Percentiles rank a stretch among this genome's conserved stretches.
phyloP scores from a whole-genome alignment of 2,888 invertebrate species.

The Lithophane semibrunnea region DNA sequence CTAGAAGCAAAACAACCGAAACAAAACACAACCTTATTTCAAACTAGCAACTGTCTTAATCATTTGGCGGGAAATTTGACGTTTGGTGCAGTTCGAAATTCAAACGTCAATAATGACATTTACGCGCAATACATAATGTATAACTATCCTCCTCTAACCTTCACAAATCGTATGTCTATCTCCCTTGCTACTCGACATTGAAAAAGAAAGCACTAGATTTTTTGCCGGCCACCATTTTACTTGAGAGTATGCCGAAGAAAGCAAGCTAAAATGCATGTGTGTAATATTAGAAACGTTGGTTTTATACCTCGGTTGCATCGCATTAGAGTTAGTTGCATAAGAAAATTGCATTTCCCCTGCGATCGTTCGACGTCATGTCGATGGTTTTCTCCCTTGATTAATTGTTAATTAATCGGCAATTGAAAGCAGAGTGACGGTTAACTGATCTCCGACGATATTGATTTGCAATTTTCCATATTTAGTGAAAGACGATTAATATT shows the following conservation, averaged over 20 bases:
- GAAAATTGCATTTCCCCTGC: constrained; percentile 87
- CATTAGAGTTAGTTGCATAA: constrained; percentile 87
- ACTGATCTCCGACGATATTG: constrained; percentile 24
- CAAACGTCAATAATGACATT: constrained; percentile 76
- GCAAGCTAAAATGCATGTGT: constrained; percentile 88
- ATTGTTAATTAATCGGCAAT: constrained; percentile 54
- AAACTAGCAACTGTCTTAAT: constrained; percentile 76
- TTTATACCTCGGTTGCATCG: constrained; percentile 85
- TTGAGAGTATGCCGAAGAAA: constrained; percentile 89
- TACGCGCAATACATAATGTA: constrained; percentile 79
- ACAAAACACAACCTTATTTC: constrained; percentile 78
- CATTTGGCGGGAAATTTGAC: constrained; percentile 79
- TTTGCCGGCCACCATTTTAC: constrained; percentile 83
- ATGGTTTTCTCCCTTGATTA: constrained; percentile 67
- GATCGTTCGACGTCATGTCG: constrained; percentile 48
- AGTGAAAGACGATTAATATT: constrained; percentile 2
- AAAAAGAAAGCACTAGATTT: constrained; percentile 89
- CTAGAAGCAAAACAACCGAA: constrained; percentile 68
- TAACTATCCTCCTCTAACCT: constrained; percentile 77
- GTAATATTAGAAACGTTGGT: constrained; percentile 88
- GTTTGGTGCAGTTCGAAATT: constrained; percentile 77
- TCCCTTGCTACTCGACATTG: constrained; percentile 83
- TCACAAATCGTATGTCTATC: constrained; percentile 70
- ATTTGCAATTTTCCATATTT: constrained; percentile 32
- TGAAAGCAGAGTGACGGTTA: constrained; percentile 54